phyloP scores from a whole-genome alignment of 2,113 vertebrate genomes.

The Helogale parvula region DNA sequence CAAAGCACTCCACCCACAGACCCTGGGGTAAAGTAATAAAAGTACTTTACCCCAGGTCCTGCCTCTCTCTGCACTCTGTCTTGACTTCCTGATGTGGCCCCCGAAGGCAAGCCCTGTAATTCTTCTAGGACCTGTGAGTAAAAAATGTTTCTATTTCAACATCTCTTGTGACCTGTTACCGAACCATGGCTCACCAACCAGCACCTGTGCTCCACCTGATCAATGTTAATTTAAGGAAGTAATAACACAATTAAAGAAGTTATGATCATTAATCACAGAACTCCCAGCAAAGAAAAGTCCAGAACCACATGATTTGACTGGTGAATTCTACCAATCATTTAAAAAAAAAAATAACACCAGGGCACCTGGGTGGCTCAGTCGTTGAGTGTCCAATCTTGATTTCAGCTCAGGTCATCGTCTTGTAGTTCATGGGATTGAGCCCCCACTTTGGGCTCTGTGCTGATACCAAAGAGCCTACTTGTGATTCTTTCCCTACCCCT shows the following conservation, averaged over 20 bases:
- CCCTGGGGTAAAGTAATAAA: neutral
- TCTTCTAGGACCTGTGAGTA: neutral
- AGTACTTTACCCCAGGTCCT: neutral
- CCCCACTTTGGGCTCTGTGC: too few relatives aligned
- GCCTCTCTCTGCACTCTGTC: neutral
- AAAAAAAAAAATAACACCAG: neutral
- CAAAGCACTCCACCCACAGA: neutral
- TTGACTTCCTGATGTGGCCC: neutral
- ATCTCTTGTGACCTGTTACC: neutral
- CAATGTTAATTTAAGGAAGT: conserved; percentile 26
- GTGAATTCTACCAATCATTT: neutral
- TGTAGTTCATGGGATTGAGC: too few relatives aligned
- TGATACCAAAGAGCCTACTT: too few relatives aligned
- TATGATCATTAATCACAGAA: neutral
- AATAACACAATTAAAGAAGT: neutral
- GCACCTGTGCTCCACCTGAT: neutral
- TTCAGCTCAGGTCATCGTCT: too few relatives aligned
- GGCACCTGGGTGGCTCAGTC: too few relatives aligned
- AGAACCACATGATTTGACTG: neutral
- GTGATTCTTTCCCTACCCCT: too few relatives aligned
- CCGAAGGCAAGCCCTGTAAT: neutral
- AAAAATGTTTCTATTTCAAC: neutral
- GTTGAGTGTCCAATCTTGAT: too few relatives aligned
- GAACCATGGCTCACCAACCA: neutral
- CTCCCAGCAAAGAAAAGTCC: neutral